Evolutionary conservation across 2,113 vertebrate species (phyloP).

Genomic region (Castor canadensis): DNA sequence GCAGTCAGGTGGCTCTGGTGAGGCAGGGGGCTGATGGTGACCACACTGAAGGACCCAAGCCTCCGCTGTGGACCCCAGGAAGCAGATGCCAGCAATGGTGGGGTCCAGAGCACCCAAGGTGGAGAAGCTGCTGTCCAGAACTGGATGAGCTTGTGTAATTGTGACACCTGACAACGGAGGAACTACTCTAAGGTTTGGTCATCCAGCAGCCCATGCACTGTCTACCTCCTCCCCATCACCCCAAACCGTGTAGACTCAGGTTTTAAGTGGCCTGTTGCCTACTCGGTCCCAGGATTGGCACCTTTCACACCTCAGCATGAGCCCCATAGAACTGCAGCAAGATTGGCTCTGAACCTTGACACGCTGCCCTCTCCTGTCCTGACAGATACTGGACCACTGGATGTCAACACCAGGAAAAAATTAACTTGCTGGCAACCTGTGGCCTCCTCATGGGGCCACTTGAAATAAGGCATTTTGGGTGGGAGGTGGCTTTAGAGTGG

Average conservation of each 20-base stretch:
- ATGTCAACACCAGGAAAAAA: not conserved
- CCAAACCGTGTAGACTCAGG: not conserved
- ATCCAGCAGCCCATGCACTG: not conserved
- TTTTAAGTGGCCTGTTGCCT: not conserved
- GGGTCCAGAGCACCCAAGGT: fast-evolving
- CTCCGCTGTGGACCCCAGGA: fast-evolving
- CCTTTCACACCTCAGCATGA: not conserved
- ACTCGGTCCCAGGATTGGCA: not conserved
- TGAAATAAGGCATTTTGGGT: not conserved
- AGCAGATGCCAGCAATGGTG: not conserved
- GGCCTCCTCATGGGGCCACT: not conserved
- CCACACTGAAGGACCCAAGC: not conserved
- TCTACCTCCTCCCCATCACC: not conserved
- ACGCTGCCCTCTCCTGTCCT: fast-evolving
- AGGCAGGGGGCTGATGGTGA: fast-evolving
- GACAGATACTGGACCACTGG: not conserved
- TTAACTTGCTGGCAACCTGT: not conserved
- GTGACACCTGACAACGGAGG: fast-evolving
- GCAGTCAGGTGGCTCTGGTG: fast-evolving
- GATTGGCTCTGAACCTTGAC: not conserved
- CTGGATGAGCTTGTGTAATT: fast-evolving
- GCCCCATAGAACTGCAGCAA: not conserved
- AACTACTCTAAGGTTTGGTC: fast-evolving
- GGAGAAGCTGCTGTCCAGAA: not conserved
- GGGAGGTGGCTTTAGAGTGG: not conserved